Evolutionary conservation across 1,140 invertebrate species (phyloP), one percentile per base, ranked within the genome.

Genomic region (Pogonognathellus flavescens): DNA sequence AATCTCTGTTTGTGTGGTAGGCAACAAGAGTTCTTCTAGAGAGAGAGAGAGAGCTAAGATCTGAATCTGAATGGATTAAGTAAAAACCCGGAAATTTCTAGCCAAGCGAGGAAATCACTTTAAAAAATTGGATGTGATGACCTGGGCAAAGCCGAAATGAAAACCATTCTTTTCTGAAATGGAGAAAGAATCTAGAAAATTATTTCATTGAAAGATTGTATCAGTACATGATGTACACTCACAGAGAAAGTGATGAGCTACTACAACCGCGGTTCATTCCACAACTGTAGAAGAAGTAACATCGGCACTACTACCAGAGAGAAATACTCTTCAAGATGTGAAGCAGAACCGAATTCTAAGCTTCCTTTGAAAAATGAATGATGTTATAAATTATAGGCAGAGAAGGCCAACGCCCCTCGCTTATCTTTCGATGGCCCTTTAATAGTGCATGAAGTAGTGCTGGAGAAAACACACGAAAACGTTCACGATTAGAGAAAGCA

Each of bases 351-450:
- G 14, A 76, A 14, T 18, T 18, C 16, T 50, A 49, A 76, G 31
- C 41, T 18, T 49, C 41, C 41, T 76, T 49, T 84, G 60, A 85
- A 87, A 87, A 87, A 87, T 87, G 86, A 87, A 87, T 87, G 84
- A 87, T 87, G 86, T 87, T 87, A 87, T 87, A 87, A 87, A 87
- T 87, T 85, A 87, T 83, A 52, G 52, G 57, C 55, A 59, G 41
- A 55, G 60, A 25, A 55, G 82, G 84, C 84, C 86, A 85, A 85
- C 86, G 86, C 84, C 86, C 84, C 84, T 85, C 83, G 70, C 86
- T 84, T 84, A 84, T 86, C 86, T 84, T 49, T 62, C 76, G 80
- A 82, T 85, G 76, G 84, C 9, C 50, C 52, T 81, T 81, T 25
- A 22, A 50, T 80, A 18, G 14, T 53, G 18, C 20, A 50, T 18